Base-by-base conservation (phyloP, 2,113 vertebrate genomes). In the Pygoscelis adeliae region DNA sequence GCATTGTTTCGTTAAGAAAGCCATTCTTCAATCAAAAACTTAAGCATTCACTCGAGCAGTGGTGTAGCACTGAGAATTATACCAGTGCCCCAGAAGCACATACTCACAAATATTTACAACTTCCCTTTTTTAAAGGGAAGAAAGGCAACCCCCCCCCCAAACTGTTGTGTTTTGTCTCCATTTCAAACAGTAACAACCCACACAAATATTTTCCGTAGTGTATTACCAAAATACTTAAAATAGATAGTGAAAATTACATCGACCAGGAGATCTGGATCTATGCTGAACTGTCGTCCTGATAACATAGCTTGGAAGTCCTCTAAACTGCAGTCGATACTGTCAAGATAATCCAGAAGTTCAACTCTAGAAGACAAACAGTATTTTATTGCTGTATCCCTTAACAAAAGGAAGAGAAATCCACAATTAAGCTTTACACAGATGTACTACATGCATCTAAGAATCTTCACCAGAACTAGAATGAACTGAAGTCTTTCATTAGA, bases 291-390 rank as follows among this genome's bases (percentile, higher is more conserved):
- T 93, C 99, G 99, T 94, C 99, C 99, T 77, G 98, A 99, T 22
- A 99, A 97, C 99, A 99, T 99, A 69, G 99, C 99, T 96, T 99
- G 99, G 91, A 99, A 99, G 96, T 99, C 99, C 96, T 99, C 99
- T 97, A 99, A 98, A 97, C 99, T 99, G 98, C 99, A 99, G 96
- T 99, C 99, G 25, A 99, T 99, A 79, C 99, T 99, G 98, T 99
- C 99, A 96, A 99, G 98, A 94, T 99, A 99, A 98, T 99, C 99
- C 99, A 99, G 98, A 72, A 99, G 98, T 96, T 99, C 99, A 95
- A 99, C 97, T 97, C 99, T 99, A 97, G 61, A 90, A 79, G 55
- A 59, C 89, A 96, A 84, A 86, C n/a, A 74, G 4, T 66, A 91
- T 67, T 91, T 89, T 91, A 91, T 9, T 92, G 69, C 49, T 65